phyloP scores from a whole-genome alignment of 1,140 invertebrate species.

The Drosophila novamexicana region DNA sequence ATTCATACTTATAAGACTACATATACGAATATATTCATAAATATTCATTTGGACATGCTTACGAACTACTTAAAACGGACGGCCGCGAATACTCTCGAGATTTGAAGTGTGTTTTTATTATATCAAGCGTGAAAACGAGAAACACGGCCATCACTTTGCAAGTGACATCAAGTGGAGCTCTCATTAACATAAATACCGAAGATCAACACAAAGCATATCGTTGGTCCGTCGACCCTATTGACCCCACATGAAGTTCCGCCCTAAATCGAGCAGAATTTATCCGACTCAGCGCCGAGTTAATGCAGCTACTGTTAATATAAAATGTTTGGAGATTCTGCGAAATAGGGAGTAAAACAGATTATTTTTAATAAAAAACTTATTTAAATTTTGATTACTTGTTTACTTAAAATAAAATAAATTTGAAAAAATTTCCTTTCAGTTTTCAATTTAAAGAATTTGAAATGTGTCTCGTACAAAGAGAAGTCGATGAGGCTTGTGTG shows the following conservation, averaged over 20 bases:
- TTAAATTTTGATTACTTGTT: too few species aligned
- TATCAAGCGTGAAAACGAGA: constrained; percentile 49
- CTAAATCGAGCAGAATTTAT: not conserved
- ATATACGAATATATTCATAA: not conserved
- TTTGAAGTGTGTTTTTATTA: constrained; percentile 46
- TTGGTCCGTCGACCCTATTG: constrained; percentile 3
- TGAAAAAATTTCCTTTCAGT: too few species aligned
- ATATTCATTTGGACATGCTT: not conserved
- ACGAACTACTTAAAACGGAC: constrained; percentile 11
- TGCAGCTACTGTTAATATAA: not conserved
- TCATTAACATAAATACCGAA: constrained; percentile 53
- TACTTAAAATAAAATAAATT: too few species aligned
- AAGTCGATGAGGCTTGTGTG: too few species aligned
- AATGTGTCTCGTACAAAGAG: too few species aligned
- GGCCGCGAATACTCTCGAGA: constrained; percentile 8
- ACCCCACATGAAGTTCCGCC: constrained; percentile 31
- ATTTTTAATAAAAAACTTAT: too few species aligned
- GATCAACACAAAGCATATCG: constrained; percentile 27
- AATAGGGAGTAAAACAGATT: too few species aligned
- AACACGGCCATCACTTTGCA: constrained; percentile 44
- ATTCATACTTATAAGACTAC: not conserved
- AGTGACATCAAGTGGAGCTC: constrained; percentile 55
- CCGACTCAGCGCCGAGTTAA: not conserved
- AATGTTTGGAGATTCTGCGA: too few species aligned
- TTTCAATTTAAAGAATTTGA: too few species aligned